A percentile compares a stretch with the other conserved stretches of the same genome.
Evolutionary conservation across 2,113 vertebrate genomes (phyloP).

Genomic region (Kryptolebias marmoratus): DNA sequence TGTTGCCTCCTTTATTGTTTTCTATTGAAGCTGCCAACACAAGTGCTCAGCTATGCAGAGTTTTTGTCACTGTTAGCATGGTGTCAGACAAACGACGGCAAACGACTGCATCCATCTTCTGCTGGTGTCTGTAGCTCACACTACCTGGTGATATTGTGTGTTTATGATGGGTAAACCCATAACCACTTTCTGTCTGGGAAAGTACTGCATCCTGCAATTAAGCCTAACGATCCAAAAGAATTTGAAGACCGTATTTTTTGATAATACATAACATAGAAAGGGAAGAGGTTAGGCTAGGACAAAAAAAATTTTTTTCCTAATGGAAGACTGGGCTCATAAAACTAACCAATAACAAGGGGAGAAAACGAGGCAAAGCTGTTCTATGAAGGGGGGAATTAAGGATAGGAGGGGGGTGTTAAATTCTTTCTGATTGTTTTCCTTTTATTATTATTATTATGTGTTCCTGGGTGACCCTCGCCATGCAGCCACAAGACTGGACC

Average conservation of each 20-base stretch:
- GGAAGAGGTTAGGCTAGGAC: conserved; percentile 32
- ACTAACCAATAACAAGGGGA: conserved; percentile 21
- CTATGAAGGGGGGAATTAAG: conserved; percentile 14
- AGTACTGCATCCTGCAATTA: too few species aligned
- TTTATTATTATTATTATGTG: conserved; percentile 35
- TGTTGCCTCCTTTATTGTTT: conserved; percentile 35
- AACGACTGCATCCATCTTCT: conserved; percentile 1
- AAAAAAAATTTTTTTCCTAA: conserved; percentile 11
- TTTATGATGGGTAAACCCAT: conserved; percentile 4
- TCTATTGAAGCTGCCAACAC: conserved; percentile 29
- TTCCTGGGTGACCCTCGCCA: conserved; percentile 46
- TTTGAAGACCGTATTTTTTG: too few species aligned
- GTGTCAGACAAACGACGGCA: conserved; percentile 1
- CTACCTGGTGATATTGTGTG: background rate
- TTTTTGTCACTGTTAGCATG: conserved; percentile 22
- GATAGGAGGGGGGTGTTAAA: conserved; percentile 27
- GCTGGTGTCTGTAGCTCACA: background rate
- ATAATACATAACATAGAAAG: background rate
- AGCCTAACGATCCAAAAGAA: too few species aligned
- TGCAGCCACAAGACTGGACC: conserved; percentile 52
- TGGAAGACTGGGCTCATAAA: conserved; percentile 44
- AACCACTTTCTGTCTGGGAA: too few species aligned
- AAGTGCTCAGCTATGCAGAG: conserved; percentile 3
- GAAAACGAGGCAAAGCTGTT: conserved; percentile 5
- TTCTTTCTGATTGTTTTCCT: conserved; percentile 39